Evolutionary conservation across 1,140 invertebrate species (phyloP).

Genomic region (Heliconius eleuchia): DNA sequence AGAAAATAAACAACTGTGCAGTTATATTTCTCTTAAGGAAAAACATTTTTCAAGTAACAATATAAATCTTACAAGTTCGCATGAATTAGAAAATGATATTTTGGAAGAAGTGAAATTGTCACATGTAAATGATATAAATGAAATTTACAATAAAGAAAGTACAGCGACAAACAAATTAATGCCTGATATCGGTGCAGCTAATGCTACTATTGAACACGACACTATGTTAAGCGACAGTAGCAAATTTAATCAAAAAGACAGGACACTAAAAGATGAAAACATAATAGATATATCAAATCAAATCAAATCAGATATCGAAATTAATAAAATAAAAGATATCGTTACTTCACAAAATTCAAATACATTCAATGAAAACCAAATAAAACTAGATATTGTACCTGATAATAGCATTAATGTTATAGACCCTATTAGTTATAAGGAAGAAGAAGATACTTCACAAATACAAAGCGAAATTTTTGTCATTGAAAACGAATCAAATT

Average conservation of each 20-base stretch:
- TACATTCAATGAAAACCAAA: not conserved
- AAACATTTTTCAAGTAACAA: not conserved
- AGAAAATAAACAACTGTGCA: not conserved
- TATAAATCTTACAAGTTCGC: not conserved
- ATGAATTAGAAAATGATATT: not conserved
- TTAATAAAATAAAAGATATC: not conserved
- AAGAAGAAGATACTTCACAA: not conserved
- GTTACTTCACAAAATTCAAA: not conserved
- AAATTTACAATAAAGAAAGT: not conserved
- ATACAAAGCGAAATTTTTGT: not conserved
- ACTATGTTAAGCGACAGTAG: not conserved
- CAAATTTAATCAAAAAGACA: not conserved
- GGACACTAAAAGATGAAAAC: not conserved
- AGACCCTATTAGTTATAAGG: not conserved
- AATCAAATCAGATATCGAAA: not conserved
- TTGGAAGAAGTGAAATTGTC: not conserved
- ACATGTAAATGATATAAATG: not conserved
- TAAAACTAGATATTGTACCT: not conserved
- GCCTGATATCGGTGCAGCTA: not conserved
- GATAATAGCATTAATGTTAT: not conserved
- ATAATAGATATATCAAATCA: not conserved
- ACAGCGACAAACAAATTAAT: not conserved
- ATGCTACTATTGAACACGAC: not conserved
- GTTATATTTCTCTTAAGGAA: not conserved
- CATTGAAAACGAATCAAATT: not conserved